Evolutionary conservation across 2,797 vertebrate species (phyloP).

Genomic region (Selene dorsalis): DNA sequence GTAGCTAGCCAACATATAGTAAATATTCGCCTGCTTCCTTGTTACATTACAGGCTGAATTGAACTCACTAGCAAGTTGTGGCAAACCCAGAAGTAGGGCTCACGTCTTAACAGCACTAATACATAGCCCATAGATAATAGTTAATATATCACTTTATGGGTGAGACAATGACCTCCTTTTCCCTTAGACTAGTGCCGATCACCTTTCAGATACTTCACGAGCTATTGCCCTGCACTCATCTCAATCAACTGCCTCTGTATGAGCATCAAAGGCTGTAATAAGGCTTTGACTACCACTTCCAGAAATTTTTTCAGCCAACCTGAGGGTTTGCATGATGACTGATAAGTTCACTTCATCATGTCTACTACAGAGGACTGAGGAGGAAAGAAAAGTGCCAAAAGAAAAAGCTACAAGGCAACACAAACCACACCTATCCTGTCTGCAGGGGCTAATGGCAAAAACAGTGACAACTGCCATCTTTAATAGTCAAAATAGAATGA

Average conservation of each 20-base stretch:
- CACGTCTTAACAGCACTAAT: constrained; percentile 6
- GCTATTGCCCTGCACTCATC: constrained; percentile 35
- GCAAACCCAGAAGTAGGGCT: constrained; percentile 42
- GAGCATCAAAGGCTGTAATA: constrained; percentile 29
- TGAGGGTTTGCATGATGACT: constrained; percentile 46
- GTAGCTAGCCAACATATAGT: constrained; percentile 40
- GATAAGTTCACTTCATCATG: constrained; percentile 47
- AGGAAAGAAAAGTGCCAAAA: constrained; percentile 58
- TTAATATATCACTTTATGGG: constrained; percentile 38
- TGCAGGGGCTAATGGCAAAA: constrained; percentile 52
- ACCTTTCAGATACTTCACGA: constrained; percentile 19
- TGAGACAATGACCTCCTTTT: constrained; percentile 36
- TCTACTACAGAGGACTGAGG: constrained; percentile 29
- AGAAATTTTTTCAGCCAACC: constrained; percentile 31
- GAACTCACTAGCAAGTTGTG: constrained; percentile 22
- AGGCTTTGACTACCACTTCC: constrained; percentile 39
- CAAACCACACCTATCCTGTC: constrained; percentile 67
- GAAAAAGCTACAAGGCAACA: constrained; percentile 53
- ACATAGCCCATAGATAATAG: constrained; percentile 37
- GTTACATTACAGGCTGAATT: constrained; percentile 42
- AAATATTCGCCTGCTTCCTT: constrained; percentile 68
- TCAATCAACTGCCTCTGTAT: neutral
- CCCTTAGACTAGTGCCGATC: constrained; percentile 30
- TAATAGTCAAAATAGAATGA: constrained; percentile 63
- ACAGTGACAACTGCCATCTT: constrained; percentile 56